phyloP scores from a whole-genome alignment of 2,888 invertebrate genomes.

The Microplitis manilae region DNA sequence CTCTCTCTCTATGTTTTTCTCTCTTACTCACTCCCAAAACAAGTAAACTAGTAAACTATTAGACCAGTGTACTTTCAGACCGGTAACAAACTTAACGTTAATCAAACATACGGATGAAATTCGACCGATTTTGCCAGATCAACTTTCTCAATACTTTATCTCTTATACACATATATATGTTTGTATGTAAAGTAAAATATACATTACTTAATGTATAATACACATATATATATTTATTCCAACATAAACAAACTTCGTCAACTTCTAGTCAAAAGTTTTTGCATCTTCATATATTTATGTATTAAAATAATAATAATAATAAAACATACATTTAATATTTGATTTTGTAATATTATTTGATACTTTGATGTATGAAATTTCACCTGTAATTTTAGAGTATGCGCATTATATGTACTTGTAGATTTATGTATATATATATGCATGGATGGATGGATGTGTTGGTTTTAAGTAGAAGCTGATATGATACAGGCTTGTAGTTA shows the following conservation, averaged over 20 bases:
- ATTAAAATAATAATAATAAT: too few species aligned
- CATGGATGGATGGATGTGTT: background rate
- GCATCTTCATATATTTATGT: background rate
- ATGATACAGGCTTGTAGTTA: background rate
- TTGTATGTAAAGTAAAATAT: too few species aligned
- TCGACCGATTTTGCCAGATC: background rate
- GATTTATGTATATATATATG: background rate
- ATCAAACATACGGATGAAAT: background rate
- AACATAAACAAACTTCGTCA: background rate
- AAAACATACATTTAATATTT: background rate
- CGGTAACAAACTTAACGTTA: background rate
- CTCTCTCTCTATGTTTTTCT: too few species aligned
- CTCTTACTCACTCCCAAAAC: background rate
- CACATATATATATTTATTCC: background rate
- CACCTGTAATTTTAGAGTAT: background rate
- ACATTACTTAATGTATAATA: background rate
- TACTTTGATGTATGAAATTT: background rate
- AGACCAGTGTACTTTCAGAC: background rate
- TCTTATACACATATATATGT: background rate
- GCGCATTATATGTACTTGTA: background rate
- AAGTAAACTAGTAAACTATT: background rate
- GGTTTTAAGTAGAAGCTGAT: background rate
- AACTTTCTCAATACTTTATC: background rate
- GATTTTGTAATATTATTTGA: background rate
- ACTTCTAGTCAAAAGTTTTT: background rate